Percentiles rank a stretch among this genome's conserved stretches.
Evolutionary conservation across 2,113 vertebrate genomes (phyloP).

Genomic region (Lophotis ruficrista): DNA sequence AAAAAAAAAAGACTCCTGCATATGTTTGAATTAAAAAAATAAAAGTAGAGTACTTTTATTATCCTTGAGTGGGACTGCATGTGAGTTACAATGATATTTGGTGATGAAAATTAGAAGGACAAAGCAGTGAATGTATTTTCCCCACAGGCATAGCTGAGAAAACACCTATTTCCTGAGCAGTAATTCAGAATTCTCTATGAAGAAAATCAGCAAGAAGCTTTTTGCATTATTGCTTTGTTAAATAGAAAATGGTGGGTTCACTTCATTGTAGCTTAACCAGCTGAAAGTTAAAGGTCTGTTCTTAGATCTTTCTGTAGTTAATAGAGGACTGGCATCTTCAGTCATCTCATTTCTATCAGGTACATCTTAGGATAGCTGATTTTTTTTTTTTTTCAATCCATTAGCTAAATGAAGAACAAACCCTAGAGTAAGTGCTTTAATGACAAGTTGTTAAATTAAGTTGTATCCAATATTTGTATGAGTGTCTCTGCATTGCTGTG

Average conservation of each 20-base stretch:
- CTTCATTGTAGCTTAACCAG: neutral
- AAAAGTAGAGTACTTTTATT: neutral
- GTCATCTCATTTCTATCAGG: neutral
- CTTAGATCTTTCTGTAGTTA: neutral
- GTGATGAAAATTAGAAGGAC: neutral
- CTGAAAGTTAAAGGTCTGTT: neutral
- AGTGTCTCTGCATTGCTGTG: neutral
- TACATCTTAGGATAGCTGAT: neutral
- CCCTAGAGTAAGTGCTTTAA: neutral
- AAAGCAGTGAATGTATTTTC: neutral
- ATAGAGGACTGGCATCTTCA: neutral
- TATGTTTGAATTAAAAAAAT: neutral
- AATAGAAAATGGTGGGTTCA: neutral
- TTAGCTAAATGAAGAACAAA: neutral
- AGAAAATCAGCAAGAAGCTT: neutral
- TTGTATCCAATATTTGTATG: neutral
- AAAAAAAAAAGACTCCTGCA: neutral
- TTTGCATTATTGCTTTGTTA: neutral
- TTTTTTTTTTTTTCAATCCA: neutral
- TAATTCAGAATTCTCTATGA: neutral
- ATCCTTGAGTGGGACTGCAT: neutral
- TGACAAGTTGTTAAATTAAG: neutral
- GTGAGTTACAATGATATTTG: neutral
- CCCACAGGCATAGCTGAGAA: neutral
- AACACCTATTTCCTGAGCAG: neutral